Percentiles rank a stretch among this genome's conserved stretches.
phyloP scores from a whole-genome alignment of 2,888 invertebrate genomes.

The Eurois occulta region DNA sequence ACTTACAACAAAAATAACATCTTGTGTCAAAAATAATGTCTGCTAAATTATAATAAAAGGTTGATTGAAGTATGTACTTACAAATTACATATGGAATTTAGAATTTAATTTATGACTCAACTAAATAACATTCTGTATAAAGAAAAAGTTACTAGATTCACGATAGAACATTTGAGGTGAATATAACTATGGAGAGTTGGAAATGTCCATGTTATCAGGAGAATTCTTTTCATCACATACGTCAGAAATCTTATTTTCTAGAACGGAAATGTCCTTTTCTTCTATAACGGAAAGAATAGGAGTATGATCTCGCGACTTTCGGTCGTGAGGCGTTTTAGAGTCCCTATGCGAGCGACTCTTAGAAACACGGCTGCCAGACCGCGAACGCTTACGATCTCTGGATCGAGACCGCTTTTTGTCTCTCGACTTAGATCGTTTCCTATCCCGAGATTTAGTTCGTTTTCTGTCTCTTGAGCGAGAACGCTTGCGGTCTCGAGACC shows the following conservation, averaged over 20 bases:
- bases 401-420: conserved; percentile 86
- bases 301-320: conserved; percentile 83
- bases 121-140: conserved; percentile 4
- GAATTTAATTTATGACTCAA: conserved; percentile 28
- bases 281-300: conserved; percentile 79
- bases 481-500: conserved; percentile 91
- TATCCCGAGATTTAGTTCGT: conserved; percentile 86
- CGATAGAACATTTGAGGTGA: not conserved
- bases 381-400: conserved; percentile 85
- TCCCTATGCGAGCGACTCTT: conserved; percentile 85
- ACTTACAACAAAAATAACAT: conserved; percentile 32
- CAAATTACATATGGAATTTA: conserved; percentile 22
- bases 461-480: conserved; percentile 89
- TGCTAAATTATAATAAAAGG: conserved; percentile 28
- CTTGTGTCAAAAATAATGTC: conserved; percentile 28
- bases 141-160: conserved; percentile 15
- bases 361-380: conserved; percentile 84
- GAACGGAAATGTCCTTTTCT: conserved; percentile 74
- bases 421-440: conserved; percentile 87
- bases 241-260: conserved; percentile 78
- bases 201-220: conserved; percentile 95
- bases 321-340: conserved; percentile 84
- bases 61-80: conserved; percentile 45
- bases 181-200: conserved; percentile 92
- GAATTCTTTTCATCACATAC: conserved; percentile 90